Evolutionary conservation across 2,113 vertebrate genomes (phyloP), one percentile per base, ranked within the genome.

Genomic region (Megatriorchis doriae): DNA sequence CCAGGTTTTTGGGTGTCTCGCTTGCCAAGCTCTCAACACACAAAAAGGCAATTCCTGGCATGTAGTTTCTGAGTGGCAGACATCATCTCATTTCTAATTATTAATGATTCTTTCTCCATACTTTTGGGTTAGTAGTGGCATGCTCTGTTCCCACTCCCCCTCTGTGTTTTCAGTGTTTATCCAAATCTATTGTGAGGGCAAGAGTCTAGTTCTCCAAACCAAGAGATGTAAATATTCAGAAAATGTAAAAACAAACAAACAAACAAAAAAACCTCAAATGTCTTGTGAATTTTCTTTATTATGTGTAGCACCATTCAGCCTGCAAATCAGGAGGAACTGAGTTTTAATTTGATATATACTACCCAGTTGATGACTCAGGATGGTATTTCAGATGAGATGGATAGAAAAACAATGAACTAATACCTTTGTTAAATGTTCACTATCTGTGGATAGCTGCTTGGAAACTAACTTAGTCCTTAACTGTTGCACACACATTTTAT

Each of bases 81-180:
- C 21, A 16, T 70, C 7, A 36, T 65, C 34, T 85, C 5, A 25
- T 81, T 89, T 78, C 23, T 81, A 75, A 70, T 43, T 45, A 45
- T n/a, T 58, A 50, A 43, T 34, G 7, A 58, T 22, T 58, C 11
- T 81, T 84, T 47, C 27, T 66, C n/a, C n/a, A 18, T 66, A 14
- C 10, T 81, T 93, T 70, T 17, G 2, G 1, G 8, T 74, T 81
- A 40, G 10, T 45, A 55, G 59, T 50, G 12, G 3, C 32, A 58
- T 58, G 13, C 7, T 56, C 68, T 78, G 36, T 61, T 8, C 31
- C 10, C 0, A 0, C 10, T 81, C 10, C 18, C 16, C 10, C 11
- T 42, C 10, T 0, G 0, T 26, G 18, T 59, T 83, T 52, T 19
- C 13, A 70, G 27, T 66, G 32, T 70, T 62, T 45, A 65, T 22